A percentile compares a stretch with the other conserved stretches of the same genome.
phyloP scores from a whole-genome alignment of 2,888 invertebrate genomes.

The Gymnoscelis rufifasciata region DNA sequence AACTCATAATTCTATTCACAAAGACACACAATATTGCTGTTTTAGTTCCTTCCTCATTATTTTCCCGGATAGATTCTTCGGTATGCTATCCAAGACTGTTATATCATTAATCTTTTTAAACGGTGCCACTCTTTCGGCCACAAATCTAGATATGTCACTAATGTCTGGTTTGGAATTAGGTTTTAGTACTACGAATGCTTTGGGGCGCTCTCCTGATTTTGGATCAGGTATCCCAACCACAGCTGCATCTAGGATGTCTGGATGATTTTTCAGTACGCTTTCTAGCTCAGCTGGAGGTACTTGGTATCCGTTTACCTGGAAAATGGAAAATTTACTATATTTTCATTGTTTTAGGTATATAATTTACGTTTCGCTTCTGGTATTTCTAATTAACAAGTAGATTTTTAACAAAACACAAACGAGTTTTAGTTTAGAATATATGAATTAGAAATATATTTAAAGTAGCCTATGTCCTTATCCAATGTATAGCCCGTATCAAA shows the following conservation, averaged over 20 bases:
- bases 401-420: too few species aligned
- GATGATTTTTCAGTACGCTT: slow-evolving; percentile 83
- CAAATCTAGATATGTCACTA: slow-evolving; percentile 80
- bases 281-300: slow-evolving; percentile 95
- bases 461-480: too few species aligned
- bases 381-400: too few species aligned
- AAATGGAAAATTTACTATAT: too few species aligned
- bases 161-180: slow-evolving; percentile 57
- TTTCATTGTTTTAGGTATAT: too few species aligned
- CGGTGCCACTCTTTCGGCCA: slow-evolving; percentile 83
- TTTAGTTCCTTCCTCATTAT: slow-evolving; percentile 82
- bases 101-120: slow-evolving; percentile 87
- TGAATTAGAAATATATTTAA: too few species aligned
- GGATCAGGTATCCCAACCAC: slow-evolving; percentile 88
- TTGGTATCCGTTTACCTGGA: slow-evolving; percentile 82
- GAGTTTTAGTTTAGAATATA: too few species aligned
- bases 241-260: slow-evolving; percentile 87
- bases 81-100: slow-evolving; percentile 82
- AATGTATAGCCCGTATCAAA: too few species aligned
- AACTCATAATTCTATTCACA: background rate
- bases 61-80: slow-evolving; percentile 88
- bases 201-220: slow-evolving; percentile 85
- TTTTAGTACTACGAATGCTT: slow-evolving; percentile 84
- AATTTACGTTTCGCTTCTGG: too few species aligned
- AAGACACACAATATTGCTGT: slow-evolving; percentile 40